Evolutionary conservation across 2,888 invertebrate genomes (phyloP), one percentile per base, ranked within the genome.

Genomic region (Autographa gamma): DNA sequence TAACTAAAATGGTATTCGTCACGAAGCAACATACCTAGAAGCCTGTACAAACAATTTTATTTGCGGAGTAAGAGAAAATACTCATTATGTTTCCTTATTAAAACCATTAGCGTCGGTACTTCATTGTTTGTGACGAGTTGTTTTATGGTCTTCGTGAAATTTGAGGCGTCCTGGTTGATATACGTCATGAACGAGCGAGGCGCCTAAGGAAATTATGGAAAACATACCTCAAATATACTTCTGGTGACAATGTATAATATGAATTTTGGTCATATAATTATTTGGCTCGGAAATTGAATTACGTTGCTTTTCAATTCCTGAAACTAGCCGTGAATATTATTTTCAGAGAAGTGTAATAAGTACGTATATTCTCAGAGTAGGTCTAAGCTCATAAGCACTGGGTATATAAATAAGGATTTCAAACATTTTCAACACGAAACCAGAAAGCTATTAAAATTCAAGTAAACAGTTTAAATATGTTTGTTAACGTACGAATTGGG

Each of bases 371-470:
- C 7, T n/a, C 11, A 38, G 38, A 38, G 38, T 38, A 38, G 38
- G 38, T 38, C n/a, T 48, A n/a, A 48, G n/a, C 48, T 48, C 8
- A 48, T 48, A n/a, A 48, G 48, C 48, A n/a, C n/a, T 48, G 48
- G n/a, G n/a, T 56, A 3, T 56, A 19, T 54, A 56, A 56, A 56
- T 56, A 56, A 13, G 54, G 9, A 18, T 9, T 38, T 31, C 25
- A 61, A 9, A n/a, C n/a, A 19, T 65, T 66, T 52, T 62, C 43
- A 59, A 62, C 65, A 56, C 60, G 60, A 66, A 72, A 48, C 48
- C 48, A 48, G 48, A 74, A 34, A 56, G 59, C 68, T 64, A 64
- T 78, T 79, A 63, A 76, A 74, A 68, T 68, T 54, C 4, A 31
- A 48, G 32, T 43, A 19, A 31, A 56, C 54, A 62, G 48, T 60